Evolutionary conservation across 2,888 invertebrate genomes (phyloP), one percentile per base, ranked within the genome.

Genomic region (Griposia aprilina): DNA sequence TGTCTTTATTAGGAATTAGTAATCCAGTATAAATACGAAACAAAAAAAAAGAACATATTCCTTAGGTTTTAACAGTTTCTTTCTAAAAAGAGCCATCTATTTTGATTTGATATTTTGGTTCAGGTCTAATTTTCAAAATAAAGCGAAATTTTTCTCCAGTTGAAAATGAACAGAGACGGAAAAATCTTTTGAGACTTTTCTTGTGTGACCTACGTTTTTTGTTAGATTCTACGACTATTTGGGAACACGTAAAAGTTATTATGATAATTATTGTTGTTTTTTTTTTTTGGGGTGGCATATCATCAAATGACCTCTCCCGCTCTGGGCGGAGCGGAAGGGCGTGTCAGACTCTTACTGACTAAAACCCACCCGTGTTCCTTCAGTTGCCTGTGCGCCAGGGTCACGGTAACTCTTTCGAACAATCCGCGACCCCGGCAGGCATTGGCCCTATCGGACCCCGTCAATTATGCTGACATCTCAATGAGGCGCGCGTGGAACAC

Each of bases 211-310:
- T 7, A n/a, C 0, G 1, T 20, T 50, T 80, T 69, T 60, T 80
- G 41, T 77, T 26, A 41, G 41, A n/a, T 26, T 17, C 17, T 26
- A 10, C 48, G 23, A 13, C 74, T 78, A 72, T 72, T 73, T 62
- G 13, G 26, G 36, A 73, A 63, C 7, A 41, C 4, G 62, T 63
- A 81, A 78, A 74, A 73, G 20, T 65, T 50, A 7, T 73, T 50
- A n/a, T 17, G 74, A 26, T 81, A 30, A 62, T 78, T 48, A 81
- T 55, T 78, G 11, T 50, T 63, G 20, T 36, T n/a, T n/a, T n/a
- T n/a, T n/a, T n/a, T n/a, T n/a, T n/a, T n/a, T n/a, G n/a, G n/a
- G n/a, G n/a, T n/a, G n/a, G n/a, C n/a, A n/a, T n/a, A n/a, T n/a
- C n/a, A n/a, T n/a, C n/a, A n/a, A n/a, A n/a, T n/a, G n/a, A n/a